phyloP scores from a whole-genome alignment of 2,797 vertebrate species.

The Antrozous pallidus region DNA sequence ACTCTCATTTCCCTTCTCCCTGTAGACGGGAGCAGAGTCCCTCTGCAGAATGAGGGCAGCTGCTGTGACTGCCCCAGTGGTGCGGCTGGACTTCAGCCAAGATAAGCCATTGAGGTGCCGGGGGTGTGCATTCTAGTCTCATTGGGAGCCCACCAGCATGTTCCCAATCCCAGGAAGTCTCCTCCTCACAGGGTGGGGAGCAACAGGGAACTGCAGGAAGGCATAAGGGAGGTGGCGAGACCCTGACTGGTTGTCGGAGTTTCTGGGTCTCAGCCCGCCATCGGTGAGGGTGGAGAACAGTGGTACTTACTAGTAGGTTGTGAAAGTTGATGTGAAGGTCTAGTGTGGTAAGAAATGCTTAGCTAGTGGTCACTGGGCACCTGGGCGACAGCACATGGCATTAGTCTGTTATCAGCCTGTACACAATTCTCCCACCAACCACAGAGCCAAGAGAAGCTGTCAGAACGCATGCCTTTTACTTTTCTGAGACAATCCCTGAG shows the following conservation, averaged over 20 bases:
- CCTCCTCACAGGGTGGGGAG: background rate
- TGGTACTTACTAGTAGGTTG: background rate
- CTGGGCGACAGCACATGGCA: background rate
- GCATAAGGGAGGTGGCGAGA: too few species aligned
- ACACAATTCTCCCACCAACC: background rate
- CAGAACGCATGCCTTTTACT: background rate
- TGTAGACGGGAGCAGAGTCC: background rate
- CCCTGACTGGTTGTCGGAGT: background rate
- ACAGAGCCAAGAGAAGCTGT: background rate
- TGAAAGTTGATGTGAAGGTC: background rate
- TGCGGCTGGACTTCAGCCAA: background rate
- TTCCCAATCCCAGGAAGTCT: background rate
- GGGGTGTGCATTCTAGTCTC: background rate
- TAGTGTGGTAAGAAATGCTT: background rate
- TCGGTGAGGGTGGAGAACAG: background rate
- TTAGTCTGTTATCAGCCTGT: background rate
- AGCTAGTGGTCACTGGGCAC: background rate
- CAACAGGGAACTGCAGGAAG: background rate
- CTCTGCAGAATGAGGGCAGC: background rate
- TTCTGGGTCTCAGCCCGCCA: background rate
- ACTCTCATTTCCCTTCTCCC: background rate
- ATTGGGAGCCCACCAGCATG: background rate
- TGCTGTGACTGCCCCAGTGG: background rate
- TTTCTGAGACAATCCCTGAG: background rate
- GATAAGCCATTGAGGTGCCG: too few species aligned